phyloP scores from a whole-genome alignment of 1,140 invertebrate species.

The Temnothorax longispinosus region DNA sequence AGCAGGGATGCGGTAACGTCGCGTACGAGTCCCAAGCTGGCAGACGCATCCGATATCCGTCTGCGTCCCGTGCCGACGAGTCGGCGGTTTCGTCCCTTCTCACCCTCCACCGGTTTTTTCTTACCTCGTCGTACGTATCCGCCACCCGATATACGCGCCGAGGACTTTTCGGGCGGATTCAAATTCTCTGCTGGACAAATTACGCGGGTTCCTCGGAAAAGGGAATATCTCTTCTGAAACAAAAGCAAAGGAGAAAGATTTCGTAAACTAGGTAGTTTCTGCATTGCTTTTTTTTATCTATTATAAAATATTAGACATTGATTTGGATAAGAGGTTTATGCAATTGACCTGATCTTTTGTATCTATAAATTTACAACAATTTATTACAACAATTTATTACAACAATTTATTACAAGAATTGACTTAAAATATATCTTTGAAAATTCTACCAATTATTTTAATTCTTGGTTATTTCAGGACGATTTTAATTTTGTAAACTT shows the following conservation, averaged over 20 bases:
- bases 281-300: not conserved
- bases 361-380: not conserved
- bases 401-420: not conserved
- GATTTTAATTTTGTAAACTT: not conserved
- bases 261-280: not conserved
- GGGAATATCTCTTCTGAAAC: not conserved
- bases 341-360: not conserved
- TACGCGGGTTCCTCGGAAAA: not conserved
- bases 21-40: slow-evolving; percentile 44
- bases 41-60: not conserved
- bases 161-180: slow-evolving; percentile 14
- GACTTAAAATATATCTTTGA: not conserved
- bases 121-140: slow-evolving; percentile 3
- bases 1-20: slow-evolving; percentile 55
- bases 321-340: too few species aligned
- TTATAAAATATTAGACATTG: not conserved
- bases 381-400: not conserved
- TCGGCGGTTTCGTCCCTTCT: not conserved
- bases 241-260: not conserved
- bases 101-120: not conserved
- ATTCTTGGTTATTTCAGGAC: not conserved
- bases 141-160: not conserved
- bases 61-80: not conserved
- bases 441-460: not conserved
- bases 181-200: not conserved